A percentile compares a stretch with the other conserved stretches of the same genome.
These are phyloP conservation scores for Catharus fuscescens DNA, from an alignment of 2,113 vertebrate species.

Conservation along the genomic window DNA sequence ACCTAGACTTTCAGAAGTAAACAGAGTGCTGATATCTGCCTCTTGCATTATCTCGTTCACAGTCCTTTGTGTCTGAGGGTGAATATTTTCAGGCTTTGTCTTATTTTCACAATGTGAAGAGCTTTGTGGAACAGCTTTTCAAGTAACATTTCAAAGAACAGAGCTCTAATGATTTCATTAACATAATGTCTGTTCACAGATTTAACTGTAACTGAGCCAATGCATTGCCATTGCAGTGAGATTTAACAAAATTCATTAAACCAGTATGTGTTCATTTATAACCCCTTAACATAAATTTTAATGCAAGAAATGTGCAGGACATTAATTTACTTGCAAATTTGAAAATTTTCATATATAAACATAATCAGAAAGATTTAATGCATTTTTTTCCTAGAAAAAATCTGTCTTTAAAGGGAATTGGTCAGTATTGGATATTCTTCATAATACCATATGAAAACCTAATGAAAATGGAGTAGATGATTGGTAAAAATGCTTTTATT, in stretches of 20 bases:
- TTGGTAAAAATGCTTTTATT: background rate
- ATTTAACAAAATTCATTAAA: background rate
- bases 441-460: background rate
- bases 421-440: background rate
- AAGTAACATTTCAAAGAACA: slow-evolving; percentile 21
- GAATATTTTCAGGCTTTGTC: background rate
- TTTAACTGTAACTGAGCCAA: slow-evolving; percentile 41
- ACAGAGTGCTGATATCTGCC: background rate
- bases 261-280: background rate
- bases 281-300: background rate
- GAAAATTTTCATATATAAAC: background rate
- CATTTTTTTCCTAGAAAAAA: background rate
- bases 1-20: background rate
- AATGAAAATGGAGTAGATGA: background rate
- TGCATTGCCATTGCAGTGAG: background rate
- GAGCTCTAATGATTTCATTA: slow-evolving; percentile 37
- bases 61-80: background rate
- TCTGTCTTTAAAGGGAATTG: background rate
- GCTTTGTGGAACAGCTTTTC: slow-evolving; percentile 41
- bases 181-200: slow-evolving; percentile 29
- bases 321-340: background rate
- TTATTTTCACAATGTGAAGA: background rate
- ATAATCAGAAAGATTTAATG: background rate
- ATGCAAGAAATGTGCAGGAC: background rate
- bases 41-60: background rate